Evolutionary conservation across 2,888 invertebrate genomes (phyloP), one percentile per base, ranked within the genome.

Genomic region (Eristalis pertinax): DNA sequence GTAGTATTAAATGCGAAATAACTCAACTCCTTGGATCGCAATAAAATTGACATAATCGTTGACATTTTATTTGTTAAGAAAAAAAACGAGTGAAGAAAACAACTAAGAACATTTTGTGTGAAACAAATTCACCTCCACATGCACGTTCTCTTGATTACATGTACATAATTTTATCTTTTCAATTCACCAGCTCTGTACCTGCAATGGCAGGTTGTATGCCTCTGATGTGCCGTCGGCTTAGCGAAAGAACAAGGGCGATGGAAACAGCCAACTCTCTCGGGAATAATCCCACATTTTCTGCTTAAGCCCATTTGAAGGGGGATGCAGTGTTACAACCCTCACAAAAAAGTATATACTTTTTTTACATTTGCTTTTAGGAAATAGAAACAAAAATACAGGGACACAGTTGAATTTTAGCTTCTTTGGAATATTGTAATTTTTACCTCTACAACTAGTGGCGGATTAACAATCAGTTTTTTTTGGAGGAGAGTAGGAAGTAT

Each of bases 261-360:
- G 64, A 75, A 75, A 69, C 63, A 63, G 64, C 69, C n/a, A 64
- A 76, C 67, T 76, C 82, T 77, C 82, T 13, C 24, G 82, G 82
- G 82, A 77, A 83, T 77, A 70, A 72, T 67, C 82, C 72, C 70
- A 72, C 62, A 67, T 72, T 77, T 77, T 67, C 76, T 73, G 72
- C 67, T 32, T 35, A 74, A 73, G 60, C 13, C 58, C 65, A 65
- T 63, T 26, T 43, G 65, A 67, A 68, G 82, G 77, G 70, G 65
- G 32, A 22, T 24, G 70, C 32, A 60, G 24, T 24, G 10, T 70
- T 76, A 15, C 76, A 83, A 76, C 82, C 82, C 77, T 60, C 75
- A 26, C 64, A 70, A 76, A 82, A 75, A 82, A 73, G 68, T 74
- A 69, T 68, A 74, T 74, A 68, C 69, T 0, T 19, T 63, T 69